phyloP scores from a whole-genome alignment of 2,888 invertebrate species.

The Sminthurinus aureus region DNA sequence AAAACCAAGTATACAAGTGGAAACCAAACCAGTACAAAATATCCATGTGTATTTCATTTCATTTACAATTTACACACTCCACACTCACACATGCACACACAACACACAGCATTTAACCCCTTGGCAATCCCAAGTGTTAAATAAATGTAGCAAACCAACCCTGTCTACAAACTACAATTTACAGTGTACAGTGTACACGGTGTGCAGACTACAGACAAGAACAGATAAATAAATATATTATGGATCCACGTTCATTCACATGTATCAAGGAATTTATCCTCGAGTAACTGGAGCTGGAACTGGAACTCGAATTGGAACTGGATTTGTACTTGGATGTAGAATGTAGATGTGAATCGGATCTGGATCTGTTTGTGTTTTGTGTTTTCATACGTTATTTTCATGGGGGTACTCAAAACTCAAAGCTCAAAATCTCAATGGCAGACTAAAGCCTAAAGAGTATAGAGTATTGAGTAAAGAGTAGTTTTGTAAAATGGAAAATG shows the following conservation, averaged over 20 bases:
- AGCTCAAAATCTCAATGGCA: too few relatives aligned
- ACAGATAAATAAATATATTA: conserved; percentile 23
- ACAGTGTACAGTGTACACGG: too few relatives aligned
- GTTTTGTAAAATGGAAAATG: conserved; percentile 22
- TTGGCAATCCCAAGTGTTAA: conserved; percentile 5
- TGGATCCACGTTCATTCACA: not conserved
- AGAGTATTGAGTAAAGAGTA: too few relatives aligned
- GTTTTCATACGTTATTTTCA: not conserved
- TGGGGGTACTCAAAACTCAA: not conserved
- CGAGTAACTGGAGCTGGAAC: conserved; percentile 17
- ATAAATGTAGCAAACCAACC: conserved; percentile 13
- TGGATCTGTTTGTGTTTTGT: not conserved
- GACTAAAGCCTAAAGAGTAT: too few relatives aligned
- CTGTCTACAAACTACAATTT: too few relatives aligned
- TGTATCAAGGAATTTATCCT: conserved; percentile 20
- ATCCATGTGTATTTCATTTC: conserved; percentile 20
- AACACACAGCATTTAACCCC: too few relatives aligned
- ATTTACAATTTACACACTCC: conserved; percentile 13
- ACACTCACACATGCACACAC: too few relatives aligned
- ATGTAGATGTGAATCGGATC: not conserved
- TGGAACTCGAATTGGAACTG: conserved; percentile 12
- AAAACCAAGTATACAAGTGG: not conserved
- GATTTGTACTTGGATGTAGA: not conserved
- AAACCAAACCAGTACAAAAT: conserved; percentile 13
- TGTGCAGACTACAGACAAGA: not conserved